Conservation (phyloP, 2,888 invertebrate species). For the Trachelus tabidus region DNA sequence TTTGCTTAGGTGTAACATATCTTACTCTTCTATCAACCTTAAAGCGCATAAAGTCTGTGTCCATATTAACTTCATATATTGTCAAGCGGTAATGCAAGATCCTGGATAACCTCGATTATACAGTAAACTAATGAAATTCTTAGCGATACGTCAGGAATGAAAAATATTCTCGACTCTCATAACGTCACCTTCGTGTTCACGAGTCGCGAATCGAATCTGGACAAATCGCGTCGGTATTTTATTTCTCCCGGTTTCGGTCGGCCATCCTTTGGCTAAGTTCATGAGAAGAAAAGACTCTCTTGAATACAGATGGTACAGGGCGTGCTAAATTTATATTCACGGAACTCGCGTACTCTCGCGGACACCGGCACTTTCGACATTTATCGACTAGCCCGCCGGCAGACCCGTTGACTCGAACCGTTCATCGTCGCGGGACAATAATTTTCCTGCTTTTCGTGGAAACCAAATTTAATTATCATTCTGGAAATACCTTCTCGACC, state of each 20-base stretch:
- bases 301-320: not conserved
- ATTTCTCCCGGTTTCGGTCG: not conserved
- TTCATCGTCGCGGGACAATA: not conserved
- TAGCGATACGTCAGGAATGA: not conserved
- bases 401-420: not conserved
- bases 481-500: not conserved
- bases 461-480: conserved; percentile 12
- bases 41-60: too few relatives aligned
- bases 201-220: not conserved
- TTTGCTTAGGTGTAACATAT: not conserved
- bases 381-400: not conserved
- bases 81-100: not conserved
- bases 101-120: not conserved
- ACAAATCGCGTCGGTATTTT: not conserved
- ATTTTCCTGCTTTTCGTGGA: not conserved
- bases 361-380: not conserved
- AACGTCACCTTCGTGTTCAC: not conserved
- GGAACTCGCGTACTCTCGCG: not conserved
- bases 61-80: not conserved
- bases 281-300: not conserved
- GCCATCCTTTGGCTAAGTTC: not conserved
- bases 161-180: not conserved
- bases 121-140: not conserved
- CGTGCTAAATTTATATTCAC: not conserved
- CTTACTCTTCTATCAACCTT: not conserved